phyloP scores from a whole-genome alignment of 2,888 invertebrate genomes.

The Antitype chi region DNA sequence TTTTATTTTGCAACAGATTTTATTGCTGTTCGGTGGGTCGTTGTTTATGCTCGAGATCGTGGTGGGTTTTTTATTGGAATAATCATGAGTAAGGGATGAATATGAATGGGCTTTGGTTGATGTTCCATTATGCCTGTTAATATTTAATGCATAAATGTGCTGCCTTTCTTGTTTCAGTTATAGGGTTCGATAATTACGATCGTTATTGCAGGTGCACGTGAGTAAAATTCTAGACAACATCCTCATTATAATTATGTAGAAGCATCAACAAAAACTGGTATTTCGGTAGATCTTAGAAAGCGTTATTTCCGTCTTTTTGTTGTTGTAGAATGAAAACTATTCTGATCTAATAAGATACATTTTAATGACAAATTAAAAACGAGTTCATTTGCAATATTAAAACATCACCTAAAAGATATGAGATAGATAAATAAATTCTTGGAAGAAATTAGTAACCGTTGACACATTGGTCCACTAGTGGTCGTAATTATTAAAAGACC shows the following conservation, averaged over 20 bases:
- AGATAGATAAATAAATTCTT: slow-evolving; percentile 48
- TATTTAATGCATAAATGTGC: slow-evolving; percentile 1
- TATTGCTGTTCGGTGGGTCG: slow-evolving; percentile 53
- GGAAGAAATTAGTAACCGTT: slow-evolving; percentile 59
- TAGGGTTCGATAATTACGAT: not conserved
- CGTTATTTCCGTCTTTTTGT: not conserved
- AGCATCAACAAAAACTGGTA: not conserved
- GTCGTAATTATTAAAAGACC: slow-evolving; percentile 50
- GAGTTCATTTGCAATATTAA: slow-evolving; percentile 49
- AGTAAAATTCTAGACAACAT: not conserved
- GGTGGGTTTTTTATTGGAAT: slow-evolving; percentile 40
- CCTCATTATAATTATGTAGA: too few species aligned
- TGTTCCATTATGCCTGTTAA: slow-evolving; percentile 19
- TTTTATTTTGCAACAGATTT: slow-evolving; percentile 65
- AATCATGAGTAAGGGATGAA: slow-evolving; percentile 36
- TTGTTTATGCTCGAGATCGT: slow-evolving; percentile 57
- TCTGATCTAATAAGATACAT: slow-evolving; percentile 4
- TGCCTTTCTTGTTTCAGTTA: not conserved
- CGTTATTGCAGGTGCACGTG: not conserved
- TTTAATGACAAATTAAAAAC: slow-evolving; percentile 42
- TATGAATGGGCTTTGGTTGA: slow-evolving; percentile 10
- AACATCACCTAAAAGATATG: slow-evolving; percentile 40
- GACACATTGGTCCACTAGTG: slow-evolving; percentile 54
- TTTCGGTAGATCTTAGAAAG: not conserved
- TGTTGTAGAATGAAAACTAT: not conserved